A percentile compares a stretch with the other conserved stretches of the same genome.
phyloP scores from a whole-genome alignment of 2,888 invertebrate genomes.

The Diarsia rubi region DNA sequence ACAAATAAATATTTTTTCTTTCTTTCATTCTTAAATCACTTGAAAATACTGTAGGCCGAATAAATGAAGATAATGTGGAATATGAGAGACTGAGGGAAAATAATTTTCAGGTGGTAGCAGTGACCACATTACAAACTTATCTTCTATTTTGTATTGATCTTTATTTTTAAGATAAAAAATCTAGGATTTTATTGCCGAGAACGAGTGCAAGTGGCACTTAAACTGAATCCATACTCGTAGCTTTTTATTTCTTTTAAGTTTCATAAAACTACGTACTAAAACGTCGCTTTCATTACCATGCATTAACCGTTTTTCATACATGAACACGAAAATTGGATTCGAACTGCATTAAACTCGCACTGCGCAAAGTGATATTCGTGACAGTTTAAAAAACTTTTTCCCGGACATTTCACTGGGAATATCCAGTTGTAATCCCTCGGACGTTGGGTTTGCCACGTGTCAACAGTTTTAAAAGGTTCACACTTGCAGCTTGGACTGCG shows the following conservation, averaged over 20 bases:
- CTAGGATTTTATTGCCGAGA: not conserved
- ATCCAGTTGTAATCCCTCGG: constrained; percentile 44
- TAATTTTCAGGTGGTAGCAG: not conserved
- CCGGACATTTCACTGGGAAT: constrained; percentile 35
- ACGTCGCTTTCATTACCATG: constrained; percentile 7
- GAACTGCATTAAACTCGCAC: constrained; percentile 55
- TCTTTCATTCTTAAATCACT: no score
- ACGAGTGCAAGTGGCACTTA: constrained; percentile 9
- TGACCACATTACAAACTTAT: not conserved
- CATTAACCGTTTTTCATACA: constrained; percentile 22
- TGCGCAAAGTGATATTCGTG: constrained; percentile 33
- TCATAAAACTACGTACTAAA: constrained; percentile 12
- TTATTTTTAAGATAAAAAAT: not conserved
- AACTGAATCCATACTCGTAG: constrained; percentile 10
- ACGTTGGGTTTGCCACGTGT: constrained; percentile 48
- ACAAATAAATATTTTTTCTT: no score
- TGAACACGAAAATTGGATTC: constrained; percentile 39
- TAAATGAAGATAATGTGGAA: not conserved
- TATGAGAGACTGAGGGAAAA: not conserved
- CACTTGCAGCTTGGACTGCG: constrained; percentile 32
- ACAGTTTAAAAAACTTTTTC: constrained; percentile 30
- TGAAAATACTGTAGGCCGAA: no score
- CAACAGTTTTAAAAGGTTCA: constrained; percentile 58
- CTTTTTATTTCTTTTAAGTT: not conserved
- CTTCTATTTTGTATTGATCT: not conserved